Evolutionary conservation across 2,888 invertebrate species (phyloP).

Genomic region (Netelia virgata): DNA sequence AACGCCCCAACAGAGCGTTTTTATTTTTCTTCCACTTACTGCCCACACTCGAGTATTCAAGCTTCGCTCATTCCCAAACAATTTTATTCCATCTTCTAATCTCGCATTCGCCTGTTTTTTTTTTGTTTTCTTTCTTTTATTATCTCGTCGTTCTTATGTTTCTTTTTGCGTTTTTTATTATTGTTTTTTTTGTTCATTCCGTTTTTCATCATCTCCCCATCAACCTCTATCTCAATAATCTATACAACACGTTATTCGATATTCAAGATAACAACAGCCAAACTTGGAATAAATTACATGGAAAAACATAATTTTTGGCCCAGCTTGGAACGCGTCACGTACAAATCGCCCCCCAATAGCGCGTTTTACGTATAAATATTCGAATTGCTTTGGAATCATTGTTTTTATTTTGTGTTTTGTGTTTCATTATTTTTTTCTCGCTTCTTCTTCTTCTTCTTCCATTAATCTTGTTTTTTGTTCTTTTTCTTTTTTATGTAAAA

Average conservation of each 20-base stretch:
- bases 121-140: constrained; percentile 14
- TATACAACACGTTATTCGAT: constrained; percentile 73
- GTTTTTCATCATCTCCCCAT: constrained; percentile 45
- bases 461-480: constrained; percentile 21
- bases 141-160: not conserved
- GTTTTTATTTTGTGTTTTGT: constrained; percentile 46
- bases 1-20: constrained; percentile 31
- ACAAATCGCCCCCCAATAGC: constrained; percentile 69
- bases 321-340: constrained; percentile 70
- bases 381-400: constrained; percentile 68
- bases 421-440: constrained; percentile 47
- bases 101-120: constrained; percentile 25
- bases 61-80: constrained; percentile 36
- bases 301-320: constrained; percentile 73
- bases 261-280: constrained; percentile 75
- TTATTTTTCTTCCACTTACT: not conserved
- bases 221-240: constrained; percentile 63
- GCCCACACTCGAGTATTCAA: constrained; percentile 33
- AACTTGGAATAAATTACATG: constrained; percentile 74
- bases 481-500: constrained; percentile 65
- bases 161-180: not conserved
- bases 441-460: constrained; percentile 40
- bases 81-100: constrained; percentile 47
- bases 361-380: constrained; percentile 67
- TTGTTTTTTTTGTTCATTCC: constrained; percentile 4